Conservation (phyloP, 2,888 invertebrate species). For the Acleris cristana region DNA sequence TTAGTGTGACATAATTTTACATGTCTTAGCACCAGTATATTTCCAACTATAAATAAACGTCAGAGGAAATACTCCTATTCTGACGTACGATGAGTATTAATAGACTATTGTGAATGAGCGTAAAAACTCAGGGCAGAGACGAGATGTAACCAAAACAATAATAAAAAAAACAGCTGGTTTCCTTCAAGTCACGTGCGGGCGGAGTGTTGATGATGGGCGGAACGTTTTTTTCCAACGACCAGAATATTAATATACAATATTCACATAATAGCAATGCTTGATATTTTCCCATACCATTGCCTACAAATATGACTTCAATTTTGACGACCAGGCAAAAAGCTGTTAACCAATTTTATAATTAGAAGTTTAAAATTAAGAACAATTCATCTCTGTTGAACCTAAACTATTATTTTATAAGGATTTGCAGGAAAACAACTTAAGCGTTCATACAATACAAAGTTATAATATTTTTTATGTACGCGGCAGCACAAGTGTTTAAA, state of each 20-base stretch:
- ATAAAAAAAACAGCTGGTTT: conserved; percentile 14
- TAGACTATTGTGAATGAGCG: conserved; percentile 25
- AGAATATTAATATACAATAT: not conserved
- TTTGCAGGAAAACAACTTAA: too few species aligned
- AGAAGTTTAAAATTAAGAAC: too few species aligned
- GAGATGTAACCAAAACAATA: conserved; percentile 5
- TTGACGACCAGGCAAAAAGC: too few species aligned
- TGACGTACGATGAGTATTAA: conserved; percentile 17
- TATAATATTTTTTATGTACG: too few species aligned
- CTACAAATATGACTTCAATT: too few species aligned
- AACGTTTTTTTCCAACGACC: not conserved
- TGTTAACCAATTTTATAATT: too few species aligned
- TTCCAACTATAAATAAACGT: conserved; percentile 23
- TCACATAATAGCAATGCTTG: too few species aligned
- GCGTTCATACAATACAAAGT: too few species aligned
- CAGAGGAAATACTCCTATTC: conserved; percentile 23
- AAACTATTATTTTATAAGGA: too few species aligned
- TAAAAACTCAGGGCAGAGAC: conserved; percentile 1
- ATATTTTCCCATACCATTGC: too few species aligned
- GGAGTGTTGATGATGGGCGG: conserved; percentile 1
- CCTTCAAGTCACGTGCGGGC: conserved; percentile 10
- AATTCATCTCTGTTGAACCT: too few species aligned
- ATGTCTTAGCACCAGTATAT: conserved; percentile 9
- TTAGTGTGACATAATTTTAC: conserved; percentile 22
- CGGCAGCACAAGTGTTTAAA: too few species aligned